Evolutionary conservation across 2,113 vertebrate genomes (phyloP).

Genomic region (Lanius collurio): DNA sequence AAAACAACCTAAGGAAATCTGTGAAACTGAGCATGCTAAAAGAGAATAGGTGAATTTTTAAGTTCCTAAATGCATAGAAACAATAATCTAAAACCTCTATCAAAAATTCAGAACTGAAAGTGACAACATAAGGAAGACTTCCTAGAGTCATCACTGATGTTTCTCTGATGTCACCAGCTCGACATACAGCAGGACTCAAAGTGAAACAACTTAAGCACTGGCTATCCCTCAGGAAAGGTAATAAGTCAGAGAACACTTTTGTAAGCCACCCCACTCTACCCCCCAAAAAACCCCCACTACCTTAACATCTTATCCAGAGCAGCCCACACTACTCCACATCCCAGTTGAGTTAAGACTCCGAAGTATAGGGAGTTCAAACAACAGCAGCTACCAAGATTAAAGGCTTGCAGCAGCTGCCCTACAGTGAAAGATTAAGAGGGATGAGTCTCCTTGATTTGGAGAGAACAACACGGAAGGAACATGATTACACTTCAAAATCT

Average conservation of each 20-base stretch:
- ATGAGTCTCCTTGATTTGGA: not conserved
- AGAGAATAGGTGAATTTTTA: not conserved
- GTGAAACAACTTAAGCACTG: not conserved
- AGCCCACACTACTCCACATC: not conserved
- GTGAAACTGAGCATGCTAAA: not conserved
- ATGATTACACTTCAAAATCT: not conserved
- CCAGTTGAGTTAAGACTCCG: not conserved
- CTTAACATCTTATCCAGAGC: not conserved
- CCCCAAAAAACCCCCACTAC: rapidly evolving
- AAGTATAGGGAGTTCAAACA: not conserved
- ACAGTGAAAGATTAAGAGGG: not conserved
- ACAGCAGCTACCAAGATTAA: not conserved
- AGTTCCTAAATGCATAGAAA: not conserved
- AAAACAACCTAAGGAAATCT: not conserved
- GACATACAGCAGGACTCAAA: not conserved
- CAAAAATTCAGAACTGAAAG: not conserved
- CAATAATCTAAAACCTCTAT: not conserved
- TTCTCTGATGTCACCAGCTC: not conserved
- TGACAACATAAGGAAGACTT: not conserved
- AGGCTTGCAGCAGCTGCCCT: not conserved
- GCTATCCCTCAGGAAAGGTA: not conserved
- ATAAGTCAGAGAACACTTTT: not conserved
- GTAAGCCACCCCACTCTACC: rapidly evolving
- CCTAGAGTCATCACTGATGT: not conserved
- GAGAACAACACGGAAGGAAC: not conserved